These are phyloP conservation scores for Piprites chloris DNA, from an alignment of 2,113 vertebrate species.

Conservation along the genomic window DNA sequence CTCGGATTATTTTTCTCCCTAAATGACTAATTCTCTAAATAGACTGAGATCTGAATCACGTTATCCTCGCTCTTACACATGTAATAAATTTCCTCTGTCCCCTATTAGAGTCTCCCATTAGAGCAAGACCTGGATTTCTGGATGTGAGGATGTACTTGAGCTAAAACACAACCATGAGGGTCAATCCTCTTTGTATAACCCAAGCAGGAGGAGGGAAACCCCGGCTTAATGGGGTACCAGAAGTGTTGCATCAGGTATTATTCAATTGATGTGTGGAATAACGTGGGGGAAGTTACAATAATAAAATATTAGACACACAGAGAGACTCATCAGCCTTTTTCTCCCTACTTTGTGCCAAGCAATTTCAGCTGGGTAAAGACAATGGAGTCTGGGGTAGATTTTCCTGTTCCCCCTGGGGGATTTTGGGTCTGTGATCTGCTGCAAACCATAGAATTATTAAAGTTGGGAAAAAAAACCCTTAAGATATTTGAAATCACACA, in stretches of 20 bases:
- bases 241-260: neutral
- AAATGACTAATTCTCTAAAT: neutral
- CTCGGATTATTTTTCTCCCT: neutral
- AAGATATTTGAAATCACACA: neutral
- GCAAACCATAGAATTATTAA: neutral
- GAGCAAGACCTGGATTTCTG: neutral
- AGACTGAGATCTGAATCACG: accelerated
- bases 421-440: neutral
- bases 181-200: neutral
- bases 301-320: neutral
- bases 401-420: neutral
- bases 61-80: neutral
- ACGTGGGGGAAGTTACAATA: neutral
- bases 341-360: accelerated
- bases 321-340: neutral
- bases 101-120: neutral
- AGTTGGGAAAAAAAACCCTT: neutral
- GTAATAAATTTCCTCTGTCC: neutral
- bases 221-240: accelerated
- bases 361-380: neutral
- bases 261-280: neutral
- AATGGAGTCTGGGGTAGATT: neutral
- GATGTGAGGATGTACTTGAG: neutral
- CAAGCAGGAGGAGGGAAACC: neutral
- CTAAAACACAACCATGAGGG: neutral